A percentile compares a stretch with the other conserved stretches of the same genome.
phyloP scores from a whole-genome alignment of 1,140 invertebrate genomes.

The Diorhabda sublineata region DNA sequence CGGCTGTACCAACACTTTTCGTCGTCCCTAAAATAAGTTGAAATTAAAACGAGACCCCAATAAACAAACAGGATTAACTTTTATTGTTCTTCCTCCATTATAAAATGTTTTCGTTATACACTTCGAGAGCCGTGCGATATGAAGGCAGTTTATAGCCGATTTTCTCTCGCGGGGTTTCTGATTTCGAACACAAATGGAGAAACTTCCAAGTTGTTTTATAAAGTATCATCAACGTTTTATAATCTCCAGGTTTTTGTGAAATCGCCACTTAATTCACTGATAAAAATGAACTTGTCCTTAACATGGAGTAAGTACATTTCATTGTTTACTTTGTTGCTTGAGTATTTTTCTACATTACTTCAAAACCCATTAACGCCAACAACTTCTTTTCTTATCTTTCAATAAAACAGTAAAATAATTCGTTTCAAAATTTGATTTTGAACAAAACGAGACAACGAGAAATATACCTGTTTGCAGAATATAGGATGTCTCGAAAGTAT shows the following conservation, averaged over 20 bases:
- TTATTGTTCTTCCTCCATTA: slow-evolving; percentile 1
- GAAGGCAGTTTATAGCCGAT: not conserved
- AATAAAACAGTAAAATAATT: no score
- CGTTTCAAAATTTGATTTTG: no score
- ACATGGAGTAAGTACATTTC: no score
- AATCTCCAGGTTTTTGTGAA: not conserved
- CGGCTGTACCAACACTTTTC: not conserved
- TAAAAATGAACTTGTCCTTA: no score
- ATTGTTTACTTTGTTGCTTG: no score
- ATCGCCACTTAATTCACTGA: not conserved
- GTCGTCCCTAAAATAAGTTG: not conserved
- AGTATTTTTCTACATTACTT: no score
- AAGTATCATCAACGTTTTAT: not conserved
- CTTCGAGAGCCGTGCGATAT: not conserved
- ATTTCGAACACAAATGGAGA: not conserved
- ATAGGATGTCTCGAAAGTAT: no score
- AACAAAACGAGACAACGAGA: no score
- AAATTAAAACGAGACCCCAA: not conserved
- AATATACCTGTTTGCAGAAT: no score
- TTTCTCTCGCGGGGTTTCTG: not conserved
- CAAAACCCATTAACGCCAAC: no score
- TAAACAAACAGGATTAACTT: slow-evolving; percentile 1
- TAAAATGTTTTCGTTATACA: slow-evolving; percentile 1
- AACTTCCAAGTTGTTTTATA: not conserved
- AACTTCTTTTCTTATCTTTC: no score